Conservation (phyloP, 2,113 vertebrate genomes). For the Arenaria interpres region DNA sequence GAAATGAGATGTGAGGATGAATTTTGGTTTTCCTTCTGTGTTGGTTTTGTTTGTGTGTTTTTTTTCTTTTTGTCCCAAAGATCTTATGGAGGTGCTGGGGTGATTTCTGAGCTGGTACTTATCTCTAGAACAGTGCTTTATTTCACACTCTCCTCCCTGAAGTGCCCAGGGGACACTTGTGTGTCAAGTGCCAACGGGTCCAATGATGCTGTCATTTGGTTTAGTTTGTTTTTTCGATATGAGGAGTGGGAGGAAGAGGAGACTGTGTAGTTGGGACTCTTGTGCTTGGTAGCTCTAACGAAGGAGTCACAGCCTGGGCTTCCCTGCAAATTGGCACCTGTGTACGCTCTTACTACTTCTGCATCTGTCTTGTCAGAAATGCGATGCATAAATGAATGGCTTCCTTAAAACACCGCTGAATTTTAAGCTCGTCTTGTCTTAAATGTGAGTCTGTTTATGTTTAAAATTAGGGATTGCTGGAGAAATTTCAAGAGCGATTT, state of each 20-base stretch:
- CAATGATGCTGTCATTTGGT: not conserved
- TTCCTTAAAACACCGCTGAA: not conserved
- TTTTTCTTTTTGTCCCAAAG: not conserved
- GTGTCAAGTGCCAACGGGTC: not conserved
- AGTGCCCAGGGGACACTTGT: not conserved
- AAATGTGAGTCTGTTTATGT: not conserved
- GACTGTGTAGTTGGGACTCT: not conserved
- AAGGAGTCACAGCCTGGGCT: not conserved
- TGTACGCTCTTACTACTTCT: not conserved
- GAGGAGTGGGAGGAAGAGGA: not conserved
- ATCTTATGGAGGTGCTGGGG: not conserved
- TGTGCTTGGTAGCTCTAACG: not conserved
- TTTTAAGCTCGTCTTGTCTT: not conserved
- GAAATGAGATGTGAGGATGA: not conserved
- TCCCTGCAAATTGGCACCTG: not conserved
- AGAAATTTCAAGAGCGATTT: not conserved
- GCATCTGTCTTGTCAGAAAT: not conserved
- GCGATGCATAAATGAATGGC: not conserved
- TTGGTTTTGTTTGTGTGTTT: not conserved
- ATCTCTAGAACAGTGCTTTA: not conserved
- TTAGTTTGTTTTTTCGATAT: not conserved
- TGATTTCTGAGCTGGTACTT: not conserved
- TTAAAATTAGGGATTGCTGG: not conserved
- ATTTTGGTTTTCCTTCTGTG: not conserved
- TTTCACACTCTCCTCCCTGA: not conserved